A percentile compares a stretch with the other conserved stretches of the same genome.
phyloP scores from a whole-genome alignment of 2,888 invertebrate species.

The Dinocampus coccinellae region DNA sequence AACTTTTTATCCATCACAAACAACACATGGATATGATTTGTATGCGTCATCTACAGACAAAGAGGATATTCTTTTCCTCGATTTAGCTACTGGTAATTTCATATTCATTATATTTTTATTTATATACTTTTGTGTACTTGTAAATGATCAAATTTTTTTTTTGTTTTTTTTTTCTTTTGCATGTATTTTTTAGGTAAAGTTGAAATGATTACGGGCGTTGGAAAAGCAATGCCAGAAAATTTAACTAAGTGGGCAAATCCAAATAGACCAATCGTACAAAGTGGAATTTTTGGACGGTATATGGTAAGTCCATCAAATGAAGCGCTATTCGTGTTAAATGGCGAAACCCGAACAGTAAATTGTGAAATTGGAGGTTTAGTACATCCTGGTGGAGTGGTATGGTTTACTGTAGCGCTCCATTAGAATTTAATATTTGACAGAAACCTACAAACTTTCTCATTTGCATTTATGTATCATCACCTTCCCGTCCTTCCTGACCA shows the following conservation, averaged over 20 bases:
- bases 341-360: slow-evolving; percentile 78
- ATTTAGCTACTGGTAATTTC: slow-evolving; percentile 75
- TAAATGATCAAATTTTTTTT: not conserved
- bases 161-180: not conserved
- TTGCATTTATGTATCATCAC: not conserved
- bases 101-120: not conserved
- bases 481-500: not conserved
- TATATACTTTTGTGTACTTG: not conserved
- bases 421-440: slow-evolving; percentile 57
- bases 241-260: slow-evolving; percentile 77
- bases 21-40: slow-evolving; percentile 80
- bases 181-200: slow-evolving; percentile 76
- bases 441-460: not conserved
- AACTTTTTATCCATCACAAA: slow-evolving; percentile 80
- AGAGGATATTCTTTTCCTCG: slow-evolving; percentile 79
- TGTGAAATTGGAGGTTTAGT: slow-evolving; percentile 81
- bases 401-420: slow-evolving; percentile 76
- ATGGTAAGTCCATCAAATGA: slow-evolving; percentile 80
- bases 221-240: slow-evolving; percentile 73
- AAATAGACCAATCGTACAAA: slow-evolving; percentile 77
- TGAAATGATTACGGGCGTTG: slow-evolving; percentile 82
- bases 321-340: slow-evolving; percentile 80
- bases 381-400: slow-evolving; percentile 76
- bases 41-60: slow-evolving; percentile 80
- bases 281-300: slow-evolving; percentile 80